A percentile compares a stretch with the other conserved stretches of the same genome.
Conservation (phyloP, 1,140 invertebrate species). For the Eciton burchellii region DNA sequence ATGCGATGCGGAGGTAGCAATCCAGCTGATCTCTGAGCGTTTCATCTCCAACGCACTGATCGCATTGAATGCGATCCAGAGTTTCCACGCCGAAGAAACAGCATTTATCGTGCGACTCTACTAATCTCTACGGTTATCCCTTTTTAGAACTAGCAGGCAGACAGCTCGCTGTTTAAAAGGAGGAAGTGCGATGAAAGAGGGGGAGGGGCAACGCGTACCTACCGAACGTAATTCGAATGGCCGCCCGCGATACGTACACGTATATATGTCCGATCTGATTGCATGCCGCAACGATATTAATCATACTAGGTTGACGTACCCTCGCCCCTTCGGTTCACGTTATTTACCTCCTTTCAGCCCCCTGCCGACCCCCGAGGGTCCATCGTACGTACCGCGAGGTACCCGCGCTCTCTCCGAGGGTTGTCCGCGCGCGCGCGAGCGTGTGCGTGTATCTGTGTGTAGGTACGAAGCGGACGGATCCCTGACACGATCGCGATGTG, state of each 20-base stretch:
- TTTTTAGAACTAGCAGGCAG: constrained; percentile 36
- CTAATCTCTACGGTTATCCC: not conserved
- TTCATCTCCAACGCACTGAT: not conserved
- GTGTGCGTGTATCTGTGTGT: constrained; percentile 23
- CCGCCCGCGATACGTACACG: constrained; percentile 63
- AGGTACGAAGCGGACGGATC: constrained; percentile 49
- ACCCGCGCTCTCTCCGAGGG: constrained; percentile 58
- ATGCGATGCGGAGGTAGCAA: no score
- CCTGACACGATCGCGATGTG: constrained; percentile 71
- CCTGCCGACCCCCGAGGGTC: constrained; percentile 71
- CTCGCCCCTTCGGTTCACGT: constrained; percentile 79
- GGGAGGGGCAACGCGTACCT: constrained; percentile 42
- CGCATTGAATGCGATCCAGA: not conserved
- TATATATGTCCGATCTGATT: constrained; percentile 82
- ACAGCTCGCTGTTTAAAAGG: not conserved
- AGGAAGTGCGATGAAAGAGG: constrained; percentile 19
- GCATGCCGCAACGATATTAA: constrained; percentile 84
- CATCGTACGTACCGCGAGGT: constrained; percentile 64
- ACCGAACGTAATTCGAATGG: constrained; percentile 72
- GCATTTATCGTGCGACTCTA: not conserved
- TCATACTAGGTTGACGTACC: constrained; percentile 82
- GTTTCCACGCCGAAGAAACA: not conserved
- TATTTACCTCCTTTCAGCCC: constrained; percentile 79
- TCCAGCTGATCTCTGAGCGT: no score
- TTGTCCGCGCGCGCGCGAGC: not conserved